Conservation (phyloP, 2,888 invertebrate genomes). For the Cenopis cana region DNA sequence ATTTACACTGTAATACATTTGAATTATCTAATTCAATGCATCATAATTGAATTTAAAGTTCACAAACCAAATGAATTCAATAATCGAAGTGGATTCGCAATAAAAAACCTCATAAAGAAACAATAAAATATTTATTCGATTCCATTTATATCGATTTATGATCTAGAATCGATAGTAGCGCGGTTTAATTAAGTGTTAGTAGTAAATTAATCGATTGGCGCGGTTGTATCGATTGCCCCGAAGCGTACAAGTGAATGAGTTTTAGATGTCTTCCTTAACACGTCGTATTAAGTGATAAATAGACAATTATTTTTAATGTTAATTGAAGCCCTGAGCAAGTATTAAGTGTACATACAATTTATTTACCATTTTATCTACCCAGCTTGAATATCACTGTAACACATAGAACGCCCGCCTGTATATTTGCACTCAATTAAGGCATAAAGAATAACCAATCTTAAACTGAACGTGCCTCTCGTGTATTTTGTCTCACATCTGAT, state of each 20-base stretch:
- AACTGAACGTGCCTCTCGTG: no score
- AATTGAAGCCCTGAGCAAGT: neutral
- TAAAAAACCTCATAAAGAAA: slow-evolving; percentile 34
- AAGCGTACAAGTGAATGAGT: slow-evolving; percentile 13
- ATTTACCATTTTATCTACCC: neutral
- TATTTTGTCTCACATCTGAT: no score
- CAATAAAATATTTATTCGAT: slow-evolving; percentile 37
- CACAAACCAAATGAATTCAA: slow-evolving; percentile 28
- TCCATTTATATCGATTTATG: slow-evolving; percentile 39
- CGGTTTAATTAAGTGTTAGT: slow-evolving; percentile 28
- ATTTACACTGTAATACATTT: slow-evolving; percentile 19
- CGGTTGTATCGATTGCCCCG: slow-evolving; percentile 26
- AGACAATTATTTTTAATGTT: neutral
- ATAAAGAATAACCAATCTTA: no score
- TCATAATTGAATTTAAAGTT: slow-evolving; percentile 41
- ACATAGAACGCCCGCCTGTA: no score
- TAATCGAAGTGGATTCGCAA: slow-evolving; percentile 26
- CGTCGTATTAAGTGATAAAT: neutral
- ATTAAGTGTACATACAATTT: neutral
- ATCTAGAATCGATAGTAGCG: slow-evolving; percentile 17
- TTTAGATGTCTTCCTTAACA: slow-evolving; percentile 14
- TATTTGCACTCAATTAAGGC: no score
- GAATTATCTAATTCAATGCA: slow-evolving; percentile 34
- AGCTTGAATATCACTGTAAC: no score
- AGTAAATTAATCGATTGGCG: slow-evolving; percentile 25